phyloP scores from a whole-genome alignment of 2,797 vertebrate species.

The Silurus lanzhouensis region DNA sequence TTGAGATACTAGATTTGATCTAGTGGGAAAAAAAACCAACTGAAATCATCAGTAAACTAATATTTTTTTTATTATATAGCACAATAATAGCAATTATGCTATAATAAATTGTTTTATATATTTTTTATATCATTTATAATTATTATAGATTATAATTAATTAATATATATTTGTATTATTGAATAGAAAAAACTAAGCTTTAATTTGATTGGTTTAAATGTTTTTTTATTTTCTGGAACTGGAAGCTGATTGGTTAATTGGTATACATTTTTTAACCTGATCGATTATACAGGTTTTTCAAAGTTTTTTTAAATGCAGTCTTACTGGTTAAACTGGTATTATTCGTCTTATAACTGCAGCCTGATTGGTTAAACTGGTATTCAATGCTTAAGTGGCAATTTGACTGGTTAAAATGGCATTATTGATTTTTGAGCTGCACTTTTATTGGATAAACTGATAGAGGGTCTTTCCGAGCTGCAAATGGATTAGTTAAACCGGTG shows the following conservation, averaged over 20 bases:
- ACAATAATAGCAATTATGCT: neutral
- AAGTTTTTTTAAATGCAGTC: neutral
- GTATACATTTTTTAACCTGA: too few relatives aligned
- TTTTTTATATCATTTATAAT: neutral
- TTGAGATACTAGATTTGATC: neutral
- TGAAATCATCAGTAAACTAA: neutral
- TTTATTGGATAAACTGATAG: too few relatives aligned
- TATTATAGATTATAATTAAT: neutral
- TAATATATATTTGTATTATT: neutral
- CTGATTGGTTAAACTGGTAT: neutral
- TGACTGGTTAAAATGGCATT: too few relatives aligned
- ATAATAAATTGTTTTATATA: neutral
- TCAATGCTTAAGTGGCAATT: neutral
- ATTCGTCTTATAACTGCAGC: too few relatives aligned
- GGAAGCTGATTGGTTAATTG: neutral
- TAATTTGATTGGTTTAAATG: neutral
- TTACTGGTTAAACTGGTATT: neutral
- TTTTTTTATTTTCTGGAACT: neutral
- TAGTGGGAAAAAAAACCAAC: neutral
- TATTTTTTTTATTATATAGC: neutral
- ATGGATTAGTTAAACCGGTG: neutral
- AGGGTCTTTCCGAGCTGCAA: neutral
- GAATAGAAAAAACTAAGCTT: neutral
- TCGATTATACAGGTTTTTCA: neutral
- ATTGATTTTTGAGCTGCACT: too few relatives aligned